phyloP scores from a whole-genome alignment of 1,140 invertebrate species.

The silkworm (Bombyx mori) region ASM3026992v2 NC_085117.1:4135501-4136000 shows the following conservation, averaged over 20 bases:
- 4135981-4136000: neutral
- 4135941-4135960: conserved; percentile 21
- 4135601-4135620: too few species aligned
- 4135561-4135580: too few species aligned
- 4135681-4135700: neutral
- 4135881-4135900: conserved; percentile 29
- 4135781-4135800: too few species aligned
- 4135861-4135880: conserved; percentile 20
- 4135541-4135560: too few species aligned
- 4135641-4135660: neutral
- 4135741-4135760: too few species aligned
- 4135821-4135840: conserved; percentile 20
- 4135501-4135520: too few species aligned
- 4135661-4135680: neutral
- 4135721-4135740: too few species aligned
- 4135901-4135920: conserved; percentile 24
- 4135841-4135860: conserved; percentile 12
- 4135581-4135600: too few species aligned
- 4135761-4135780: too few species aligned
- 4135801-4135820: too few species aligned
- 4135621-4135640: neutral
- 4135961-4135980: conserved; percentile 29
- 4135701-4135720: neutral
- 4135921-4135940: conserved; percentile 21
- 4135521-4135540: too few species aligned